Conservation (phyloP, 1,140 invertebrate genomes). For the Pogonomyrmex barbatus region DNA sequence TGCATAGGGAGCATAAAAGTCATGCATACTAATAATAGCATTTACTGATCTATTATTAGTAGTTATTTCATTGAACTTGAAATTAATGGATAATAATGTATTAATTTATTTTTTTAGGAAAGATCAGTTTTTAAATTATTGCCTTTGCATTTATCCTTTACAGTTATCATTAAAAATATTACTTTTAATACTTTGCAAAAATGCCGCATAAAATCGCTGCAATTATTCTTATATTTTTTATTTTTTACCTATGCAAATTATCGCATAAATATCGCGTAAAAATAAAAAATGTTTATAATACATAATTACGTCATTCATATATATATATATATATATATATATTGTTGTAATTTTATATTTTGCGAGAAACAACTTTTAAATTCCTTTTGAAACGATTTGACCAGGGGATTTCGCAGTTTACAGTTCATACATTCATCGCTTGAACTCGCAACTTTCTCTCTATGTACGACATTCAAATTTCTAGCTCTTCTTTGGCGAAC, state of each 20-base stretch:
- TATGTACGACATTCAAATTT: neutral
- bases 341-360: too few relatives aligned
- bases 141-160: neutral
- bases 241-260: neutral
- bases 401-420: conserved; percentile 22
- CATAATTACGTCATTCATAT: neutral
- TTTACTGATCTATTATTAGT: conserved; percentile 12
- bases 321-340: too few relatives aligned
- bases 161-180: conserved; percentile 10
- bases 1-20: conserved; percentile 20
- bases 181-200: neutral
- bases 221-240: neutral
- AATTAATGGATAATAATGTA: neutral
- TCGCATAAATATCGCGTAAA: neutral
- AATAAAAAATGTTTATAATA: neutral
- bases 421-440: conserved; percentile 6
- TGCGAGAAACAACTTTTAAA: neutral
- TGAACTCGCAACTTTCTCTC: conserved; percentile 9
- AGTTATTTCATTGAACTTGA: conserved; percentile 6
- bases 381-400: conserved; percentile 37
- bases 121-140: neutral
- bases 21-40: conserved; percentile 16
- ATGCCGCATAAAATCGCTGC: neutral
- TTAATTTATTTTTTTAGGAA: neutral
- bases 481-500: neutral